Conservation (phyloP, 2,888 invertebrate genomes). For the Tenthredo scrophulariae region DNA sequence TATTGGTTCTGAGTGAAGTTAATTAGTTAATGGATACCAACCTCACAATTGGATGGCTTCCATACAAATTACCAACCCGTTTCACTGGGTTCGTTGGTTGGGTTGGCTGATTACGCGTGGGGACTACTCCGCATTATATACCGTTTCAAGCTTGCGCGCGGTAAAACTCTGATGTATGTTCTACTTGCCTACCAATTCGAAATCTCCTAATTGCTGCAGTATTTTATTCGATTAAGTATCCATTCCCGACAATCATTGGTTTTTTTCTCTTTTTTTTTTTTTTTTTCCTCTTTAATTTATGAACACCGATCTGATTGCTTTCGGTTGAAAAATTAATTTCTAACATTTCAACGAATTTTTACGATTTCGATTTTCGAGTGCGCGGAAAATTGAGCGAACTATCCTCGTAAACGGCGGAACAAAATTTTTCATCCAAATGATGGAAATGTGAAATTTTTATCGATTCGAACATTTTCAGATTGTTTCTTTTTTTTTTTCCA, state of each 20-base stretch:
- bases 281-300: neutral
- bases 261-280: neutral
- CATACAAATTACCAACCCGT: slow-evolving; percentile 29
- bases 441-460: too few relatives aligned
- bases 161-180: neutral
- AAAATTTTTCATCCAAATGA: too few relatives aligned
- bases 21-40: slow-evolving; percentile 45
- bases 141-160: neutral
- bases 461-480: too few relatives aligned
- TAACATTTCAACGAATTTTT: neutral
- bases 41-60: slow-evolving; percentile 28
- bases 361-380: neutral
- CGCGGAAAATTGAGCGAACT: too few relatives aligned
- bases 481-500: too few relatives aligned
- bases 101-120: slow-evolving; percentile 17
- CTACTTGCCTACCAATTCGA: neutral
- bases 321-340: too few relatives aligned
- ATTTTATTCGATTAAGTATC: neutral
- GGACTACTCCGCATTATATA: neutral
- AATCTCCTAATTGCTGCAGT: neutral
- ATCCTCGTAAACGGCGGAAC: too few relatives aligned
- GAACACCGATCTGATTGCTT: neutral
- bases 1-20: slow-evolving; percentile 15
- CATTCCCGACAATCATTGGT: neutral
- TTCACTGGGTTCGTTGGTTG: neutral